Percentiles rank a stretch among this genome's conserved stretches.
Conservation (phyloP, 1,140 invertebrate species). For the Leptinotarsa undecemlineata region DNA sequence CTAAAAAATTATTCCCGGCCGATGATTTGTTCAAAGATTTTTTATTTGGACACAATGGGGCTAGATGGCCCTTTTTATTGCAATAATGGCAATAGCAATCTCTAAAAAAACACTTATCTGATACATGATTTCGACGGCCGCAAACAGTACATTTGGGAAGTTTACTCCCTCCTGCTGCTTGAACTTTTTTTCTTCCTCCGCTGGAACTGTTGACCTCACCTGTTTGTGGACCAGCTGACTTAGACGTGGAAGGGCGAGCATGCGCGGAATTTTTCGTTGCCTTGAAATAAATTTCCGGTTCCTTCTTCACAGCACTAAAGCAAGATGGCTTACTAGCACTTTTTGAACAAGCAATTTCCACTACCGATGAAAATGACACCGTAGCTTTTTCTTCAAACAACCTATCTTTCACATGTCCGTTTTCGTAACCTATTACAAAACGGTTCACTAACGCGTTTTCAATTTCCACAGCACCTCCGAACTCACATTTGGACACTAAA, state of each 20-base stretch:
- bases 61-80: background rate
- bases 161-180: too few species aligned
- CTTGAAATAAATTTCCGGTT: background rate
- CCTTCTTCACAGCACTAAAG: background rate
- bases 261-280: background rate
- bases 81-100: background rate
- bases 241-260: background rate
- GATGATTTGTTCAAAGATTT: background rate
- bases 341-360: background rate
- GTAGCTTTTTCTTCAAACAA: background rate
- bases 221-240: background rate
- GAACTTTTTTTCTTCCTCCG: background rate
- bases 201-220: background rate
- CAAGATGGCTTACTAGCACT: background rate
- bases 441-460: background rate
- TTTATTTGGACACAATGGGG: slow-evolving; percentile 1
- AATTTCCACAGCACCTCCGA: background rate
- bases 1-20: background rate
- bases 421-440: background rate
- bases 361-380: background rate
- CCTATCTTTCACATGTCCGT: background rate
- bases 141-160: background rate
- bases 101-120: background rate
- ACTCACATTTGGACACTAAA: background rate
- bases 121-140: background rate